Base-by-base conservation (phyloP, 2,113 vertebrate genomes). In the Condylura cristata region DNA sequence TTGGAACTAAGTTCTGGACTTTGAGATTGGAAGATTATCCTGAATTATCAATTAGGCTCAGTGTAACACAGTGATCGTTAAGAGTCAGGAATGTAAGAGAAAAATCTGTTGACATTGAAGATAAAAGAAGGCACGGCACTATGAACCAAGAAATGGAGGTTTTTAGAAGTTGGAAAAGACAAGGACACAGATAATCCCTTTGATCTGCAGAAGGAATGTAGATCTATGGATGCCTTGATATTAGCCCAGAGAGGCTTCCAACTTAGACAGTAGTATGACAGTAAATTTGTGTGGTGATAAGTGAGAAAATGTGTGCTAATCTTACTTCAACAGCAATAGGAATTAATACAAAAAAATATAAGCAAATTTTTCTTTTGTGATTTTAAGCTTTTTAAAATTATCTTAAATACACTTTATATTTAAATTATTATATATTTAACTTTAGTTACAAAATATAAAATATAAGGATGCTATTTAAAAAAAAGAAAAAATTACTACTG, bases 401-500 rank as follows among this genome's bases (percentile, higher is more conserved):
- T 56, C 53, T 56, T 56, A 56, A 22, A 56, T 14, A 39, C 6
- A n/a, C 7, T 37, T 68, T 68, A 37, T 82, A 51, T 56, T 7
- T 56, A 22, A 51, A 22, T 7, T 56, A 22, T 56, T 56, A 56
- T 22, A 48, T 58, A 26, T 72, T 75, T 80, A 78, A 79, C 26
- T 76, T 81, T 46, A 88, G 24, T 11, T 79, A 86, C 70, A 63
- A 81, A 82, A 79, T 75, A 44, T 85, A n/a, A 76, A 89, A 91
- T 60, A 60, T 34, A 46, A 6, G 41, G 80, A 75, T 84, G 8
- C 1, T 89, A 41, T 63, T 26, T 82, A 86, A 30, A 30, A 96
- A 95, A 88, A 4, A 93, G 82, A 94, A 95, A 46, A 86, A 91
- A 4, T 44, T 41, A 1, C 68, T 84, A 93, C 3, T 85, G 85